Conservation (phyloP, 1,140 invertebrate genomes). For the Diorhabda sublineata region DNA sequence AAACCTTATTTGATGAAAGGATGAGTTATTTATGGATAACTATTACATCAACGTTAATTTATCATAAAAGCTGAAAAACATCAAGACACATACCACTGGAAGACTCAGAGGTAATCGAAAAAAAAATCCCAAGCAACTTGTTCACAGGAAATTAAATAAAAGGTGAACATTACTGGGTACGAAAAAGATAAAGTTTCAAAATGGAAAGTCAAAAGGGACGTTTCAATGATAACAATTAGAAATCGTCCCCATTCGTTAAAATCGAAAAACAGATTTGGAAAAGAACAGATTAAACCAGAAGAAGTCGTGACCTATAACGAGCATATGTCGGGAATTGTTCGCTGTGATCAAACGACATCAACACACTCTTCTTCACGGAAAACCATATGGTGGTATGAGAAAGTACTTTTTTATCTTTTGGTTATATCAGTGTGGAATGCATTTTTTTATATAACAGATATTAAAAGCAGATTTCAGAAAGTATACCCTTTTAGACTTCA, state of each 20-base stretch:
- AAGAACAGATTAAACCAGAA: no score
- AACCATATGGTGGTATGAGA: no score
- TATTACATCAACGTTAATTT: slow-evolving; percentile 45
- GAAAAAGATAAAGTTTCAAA: not conserved
- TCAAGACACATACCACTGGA: slow-evolving; percentile 39
- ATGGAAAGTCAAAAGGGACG: not conserved
- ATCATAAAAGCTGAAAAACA: slow-evolving; percentile 37
- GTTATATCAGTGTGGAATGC: no score
- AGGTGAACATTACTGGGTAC: not conserved
- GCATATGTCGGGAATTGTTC: no score
- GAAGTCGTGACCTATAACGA: no score
- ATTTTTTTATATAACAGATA: no score
- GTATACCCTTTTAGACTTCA: no score
- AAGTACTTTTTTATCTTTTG: no score
- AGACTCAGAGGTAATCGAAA: slow-evolving; percentile 36
- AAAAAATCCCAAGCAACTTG: slow-evolving; percentile 31
- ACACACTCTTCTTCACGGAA: no score
- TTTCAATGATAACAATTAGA: not conserved
- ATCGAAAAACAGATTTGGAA: no score
- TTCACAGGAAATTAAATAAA: slow-evolving; percentile 35
- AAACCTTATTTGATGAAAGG: slow-evolving; percentile 36
- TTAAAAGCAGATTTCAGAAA: no score
- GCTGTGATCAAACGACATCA: no score
- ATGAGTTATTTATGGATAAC: slow-evolving; percentile 43
- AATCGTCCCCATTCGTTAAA: not conserved